phyloP scores from a whole-genome alignment of 1,140 invertebrate genomes.

The Papilio polyxenes region DNA sequence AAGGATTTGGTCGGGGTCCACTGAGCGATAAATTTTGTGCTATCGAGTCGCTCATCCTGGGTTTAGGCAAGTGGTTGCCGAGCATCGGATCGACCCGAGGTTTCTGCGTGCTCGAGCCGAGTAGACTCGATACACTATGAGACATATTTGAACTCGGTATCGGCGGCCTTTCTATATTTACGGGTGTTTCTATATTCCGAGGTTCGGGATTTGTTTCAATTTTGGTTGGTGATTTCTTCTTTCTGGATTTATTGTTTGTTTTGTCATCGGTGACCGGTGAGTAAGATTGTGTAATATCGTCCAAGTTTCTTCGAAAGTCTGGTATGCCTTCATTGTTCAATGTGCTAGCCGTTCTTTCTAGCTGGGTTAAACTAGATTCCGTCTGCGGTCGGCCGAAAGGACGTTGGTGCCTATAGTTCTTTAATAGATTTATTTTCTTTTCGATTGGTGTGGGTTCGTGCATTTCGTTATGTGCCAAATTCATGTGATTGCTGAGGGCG shows the following conservation, averaged over 20 bases:
- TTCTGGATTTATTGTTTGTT: slow-evolving; percentile 63
- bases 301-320: slow-evolving; percentile 77
- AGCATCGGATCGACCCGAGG: slow-evolving; percentile 24
- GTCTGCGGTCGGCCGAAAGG: slow-evolving; percentile 55
- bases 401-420: slow-evolving; percentile 79
- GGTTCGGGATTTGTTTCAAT: slow-evolving; percentile 56
- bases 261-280: slow-evolving; percentile 72
- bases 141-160: slow-evolving; percentile 59
- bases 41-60: slow-evolving; percentile 25
- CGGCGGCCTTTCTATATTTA: slow-evolving; percentile 47
- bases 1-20: slow-evolving; percentile 25
- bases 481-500: slow-evolving; percentile 32
- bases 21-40: slow-evolving; percentile 32
- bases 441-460: slow-evolving; percentile 51
- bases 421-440: slow-evolving; percentile 76
- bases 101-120: slow-evolving; percentile 55
- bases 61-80: slow-evolving; percentile 33
- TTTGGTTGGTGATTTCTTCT: slow-evolving; percentile 72
- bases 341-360: slow-evolving; percentile 73
- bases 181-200: slow-evolving; percentile 51
- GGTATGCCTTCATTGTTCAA: slow-evolving; percentile 73
- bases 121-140: slow-evolving; percentile 71
- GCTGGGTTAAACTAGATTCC: slow-evolving; percentile 73
- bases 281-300: slow-evolving; percentile 78
- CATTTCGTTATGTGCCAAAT: slow-evolving; percentile 44